These are phyloP conservation scores for Gryllus bimaculatus DNA, from an alignment of 1,140 invertebrate genomes.

Conservation along the genomic window DNA sequence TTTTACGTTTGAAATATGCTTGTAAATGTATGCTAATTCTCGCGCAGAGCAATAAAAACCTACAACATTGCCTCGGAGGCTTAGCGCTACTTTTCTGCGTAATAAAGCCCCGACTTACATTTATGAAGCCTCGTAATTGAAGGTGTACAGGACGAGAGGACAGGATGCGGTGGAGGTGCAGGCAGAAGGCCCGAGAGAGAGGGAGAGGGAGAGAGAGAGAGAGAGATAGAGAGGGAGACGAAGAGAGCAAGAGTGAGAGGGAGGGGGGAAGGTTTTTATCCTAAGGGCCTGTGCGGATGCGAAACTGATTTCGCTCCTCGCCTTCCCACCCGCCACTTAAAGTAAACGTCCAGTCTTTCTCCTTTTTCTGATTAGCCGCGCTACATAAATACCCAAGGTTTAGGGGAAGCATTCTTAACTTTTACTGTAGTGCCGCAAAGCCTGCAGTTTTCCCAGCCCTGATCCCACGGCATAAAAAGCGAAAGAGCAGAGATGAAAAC, in stretches of 20 bases:
- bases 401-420: not conserved
- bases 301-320: not conserved
- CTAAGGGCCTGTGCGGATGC: not conserved
- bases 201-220: no score
- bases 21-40: conserved; percentile 1
- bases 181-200: no score
- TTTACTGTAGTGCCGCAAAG: not conserved
- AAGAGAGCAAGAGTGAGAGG: no score
- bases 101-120: conserved; percentile 1
- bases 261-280: no score
- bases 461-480: not conserved
- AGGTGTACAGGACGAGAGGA: not conserved
- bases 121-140: conserved; percentile 4
- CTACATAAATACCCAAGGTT: not conserved
- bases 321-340: not conserved
- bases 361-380: not conserved
- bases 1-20: conserved; percentile 1
- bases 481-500: not conserved
- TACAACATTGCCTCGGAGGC: not conserved
- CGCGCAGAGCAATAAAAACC: not conserved
- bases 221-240: no score
- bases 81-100: not conserved
- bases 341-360: not conserved
- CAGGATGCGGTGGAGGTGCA: not conserved
- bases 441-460: not conserved